Base-by-base conservation (phyloP, 30 jellyfish, hydroid and myxozoan genomes). In the Nemopilema nomurai region DNA sequence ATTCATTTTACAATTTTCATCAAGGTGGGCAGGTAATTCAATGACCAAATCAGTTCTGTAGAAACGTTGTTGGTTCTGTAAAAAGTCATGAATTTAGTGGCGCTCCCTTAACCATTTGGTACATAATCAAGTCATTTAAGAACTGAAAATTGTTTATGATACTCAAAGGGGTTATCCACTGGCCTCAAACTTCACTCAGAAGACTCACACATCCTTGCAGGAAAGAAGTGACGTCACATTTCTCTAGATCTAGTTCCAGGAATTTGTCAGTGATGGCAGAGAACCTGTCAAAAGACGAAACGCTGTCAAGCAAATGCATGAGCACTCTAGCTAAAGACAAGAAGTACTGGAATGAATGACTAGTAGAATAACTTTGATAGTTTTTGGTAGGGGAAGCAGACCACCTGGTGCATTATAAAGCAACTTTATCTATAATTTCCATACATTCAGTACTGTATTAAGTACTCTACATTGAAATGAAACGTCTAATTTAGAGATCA, bases 221-320 rank as follows among this genome's bases (percentile, higher is more conserved):
- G 29, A 87, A 78, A 13, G 80, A 52, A 49, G 22, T 66, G 25
- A 77, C 83, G 41, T 87, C 96, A 23, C 84, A 69, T 18, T 65
- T 27, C 24, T 87, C 86, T 28, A 87, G 9, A 68, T 87, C 87
- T 78, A 77, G 41, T 17, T 77, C 90, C 1, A 87, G 96, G 49
- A 87, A 87, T 49, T 57, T 70, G 22, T 77, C 89, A 52, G 76
- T 70, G 50, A 87, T 52, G 18, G 89, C 76, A 27, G 76, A 29
- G 70, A 68, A 77, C 78, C 96, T 87, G 72, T 26, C 26, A 32
- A 80, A 21, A 67, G 30, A 24, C 8, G 24, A n/a, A n/a, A n/a
- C n/a, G n/a, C n/a, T n/a, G n/a, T n/a, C 6, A 4, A 19, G 26
- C 72, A 24, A 63, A 63, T 63, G 29, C n/a, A n/a, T n/a, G n/a